Percentiles rank a stretch among this genome's conserved stretches.
These are phyloP conservation scores for Drosophila kuntzei DNA, from an alignment of 2,888 invertebrate genomes.

Conservation along the genomic window DNA sequence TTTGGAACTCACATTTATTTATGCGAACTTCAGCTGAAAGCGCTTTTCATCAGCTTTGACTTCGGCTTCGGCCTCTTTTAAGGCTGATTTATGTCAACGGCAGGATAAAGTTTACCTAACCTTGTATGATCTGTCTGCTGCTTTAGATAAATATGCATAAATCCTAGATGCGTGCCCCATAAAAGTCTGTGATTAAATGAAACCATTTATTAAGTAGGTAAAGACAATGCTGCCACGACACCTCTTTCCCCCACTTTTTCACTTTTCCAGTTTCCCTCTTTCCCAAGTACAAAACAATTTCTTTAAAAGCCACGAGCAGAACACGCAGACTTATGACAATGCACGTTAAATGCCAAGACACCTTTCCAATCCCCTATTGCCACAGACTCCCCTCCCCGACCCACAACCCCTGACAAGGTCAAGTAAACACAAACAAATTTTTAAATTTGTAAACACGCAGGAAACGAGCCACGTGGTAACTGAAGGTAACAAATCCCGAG, in stretches of 20 bases:
- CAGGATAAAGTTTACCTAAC: slow-evolving; percentile 71
- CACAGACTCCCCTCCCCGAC: not conserved
- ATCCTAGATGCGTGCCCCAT: slow-evolving; percentile 61
- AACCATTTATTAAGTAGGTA: slow-evolving; percentile 77
- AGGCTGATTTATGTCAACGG: slow-evolving; percentile 77
- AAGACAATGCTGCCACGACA: slow-evolving; percentile 71
- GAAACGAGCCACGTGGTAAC: slow-evolving; percentile 55
- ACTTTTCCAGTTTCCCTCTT: not conserved
- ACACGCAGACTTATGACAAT: slow-evolving; percentile 66
- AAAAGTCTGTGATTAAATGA: slow-evolving; percentile 79
- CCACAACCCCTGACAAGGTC: slow-evolving; percentile 28
- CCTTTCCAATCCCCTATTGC: not conserved
- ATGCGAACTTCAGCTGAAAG: slow-evolving; percentile 3
- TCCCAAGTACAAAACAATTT: slow-evolving; percentile 65
- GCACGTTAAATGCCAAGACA: slow-evolving; percentile 49
- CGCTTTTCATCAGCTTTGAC: slow-evolving; percentile 43
- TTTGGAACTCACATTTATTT: slow-evolving; percentile 6
- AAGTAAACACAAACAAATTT: slow-evolving; percentile 78
- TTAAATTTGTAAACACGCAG: slow-evolving; percentile 78
- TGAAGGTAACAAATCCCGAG: slow-evolving; percentile 54
- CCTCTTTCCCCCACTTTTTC: slow-evolving; percentile 33
- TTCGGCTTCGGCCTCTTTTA: slow-evolving; percentile 36
- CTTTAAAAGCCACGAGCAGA: slow-evolving; percentile 66
- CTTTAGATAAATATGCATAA: slow-evolving; percentile 59
- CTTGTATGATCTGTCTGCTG: slow-evolving; percentile 49